Base-by-base conservation (phyloP, 1,140 invertebrate genomes). In the Drosophila mojavensis region DNA sequence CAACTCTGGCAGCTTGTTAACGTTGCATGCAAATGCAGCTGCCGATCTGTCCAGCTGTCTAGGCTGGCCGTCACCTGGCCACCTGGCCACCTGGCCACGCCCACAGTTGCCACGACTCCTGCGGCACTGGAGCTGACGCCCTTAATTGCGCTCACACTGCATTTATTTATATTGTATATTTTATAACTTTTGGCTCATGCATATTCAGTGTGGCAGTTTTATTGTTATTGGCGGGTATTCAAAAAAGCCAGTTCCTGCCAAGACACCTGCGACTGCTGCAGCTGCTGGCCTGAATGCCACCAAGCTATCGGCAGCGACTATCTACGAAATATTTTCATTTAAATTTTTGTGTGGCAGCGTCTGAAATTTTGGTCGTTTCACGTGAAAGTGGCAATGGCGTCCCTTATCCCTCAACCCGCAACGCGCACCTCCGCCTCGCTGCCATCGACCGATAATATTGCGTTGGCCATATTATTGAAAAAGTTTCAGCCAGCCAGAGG, bases 81-180 rank as follows among this genome's bases (percentile, higher is more conserved):
- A 17, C 17, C 17, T 17, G 17, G 17, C 17, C 17, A 17, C 26
- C 13, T 10, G 15, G 10, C 50, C 36, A 10, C n/a, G 7, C 26
- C 26, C 2, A 41, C 53, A 54, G 65, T 56, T 56, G 74, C 61
- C 69, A 61, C 70, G 79, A 74, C 26, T 24, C 47, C 13, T 15
- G 11, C 13, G 13, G 5, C 20, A 41, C 5, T 33, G 33, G 33
- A 24, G 47, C 67, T 70, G 81, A 75, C 45, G 81, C 65, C 78
- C 79, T 86, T 86, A 88, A 86, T 86, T 82, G 79, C 82, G 79
- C 71, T 76, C 82, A 86, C 79, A 86, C 79, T 86, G 75, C 72
- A 77, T 81, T 82, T 86, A 85, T 85, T 81, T 85, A 85, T 86
- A 81, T 81, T 85, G 81, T 85, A 85, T 85, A 81, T 85, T 81